Evolutionary conservation across 1,140 invertebrate genomes (phyloP).

Genomic region (Nasonia giraulti): DNA sequence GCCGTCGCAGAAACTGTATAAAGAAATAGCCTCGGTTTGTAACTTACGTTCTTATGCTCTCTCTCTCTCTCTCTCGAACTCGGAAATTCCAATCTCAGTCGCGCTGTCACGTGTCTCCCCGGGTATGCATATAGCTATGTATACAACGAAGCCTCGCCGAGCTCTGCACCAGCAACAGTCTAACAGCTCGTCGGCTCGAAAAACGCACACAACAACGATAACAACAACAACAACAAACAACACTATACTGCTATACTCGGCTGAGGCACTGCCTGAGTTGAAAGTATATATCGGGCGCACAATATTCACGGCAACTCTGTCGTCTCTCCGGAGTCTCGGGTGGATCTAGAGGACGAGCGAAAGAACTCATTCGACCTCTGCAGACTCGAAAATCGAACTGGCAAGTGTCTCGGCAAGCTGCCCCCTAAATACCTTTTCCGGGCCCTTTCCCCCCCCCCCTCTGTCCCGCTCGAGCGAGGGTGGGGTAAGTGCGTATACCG

Average conservation of each 20-base stretch:
- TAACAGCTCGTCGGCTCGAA: neutral
- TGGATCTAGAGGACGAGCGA: neutral
- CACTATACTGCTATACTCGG: too few species aligned
- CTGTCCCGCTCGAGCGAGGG: neutral
- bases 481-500: neutral
- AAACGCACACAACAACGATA: neutral
- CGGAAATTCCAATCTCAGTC: neutral
- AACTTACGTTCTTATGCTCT: too few species aligned
- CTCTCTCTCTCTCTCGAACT: neutral
- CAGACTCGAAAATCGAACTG: constrained; percentile 10
- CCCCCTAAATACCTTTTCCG: constrained; percentile 48
- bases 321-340: too few species aligned
- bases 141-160: neutral
- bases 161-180: too few species aligned
- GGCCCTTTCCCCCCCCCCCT: neutral
- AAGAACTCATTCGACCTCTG: neutral
- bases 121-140: too few species aligned
- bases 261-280: neutral
- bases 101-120: neutral
- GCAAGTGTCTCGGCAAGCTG: neutral
- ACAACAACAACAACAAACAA: too few species aligned
- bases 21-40: too few species aligned
- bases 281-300: neutral
- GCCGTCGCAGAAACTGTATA: too few species aligned
- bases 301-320: neutral